Percentiles rank a stretch among this genome's conserved stretches.
phyloP scores from a whole-genome alignment of 1,140 invertebrate species.

The Palaemon carinicauda region DNA sequence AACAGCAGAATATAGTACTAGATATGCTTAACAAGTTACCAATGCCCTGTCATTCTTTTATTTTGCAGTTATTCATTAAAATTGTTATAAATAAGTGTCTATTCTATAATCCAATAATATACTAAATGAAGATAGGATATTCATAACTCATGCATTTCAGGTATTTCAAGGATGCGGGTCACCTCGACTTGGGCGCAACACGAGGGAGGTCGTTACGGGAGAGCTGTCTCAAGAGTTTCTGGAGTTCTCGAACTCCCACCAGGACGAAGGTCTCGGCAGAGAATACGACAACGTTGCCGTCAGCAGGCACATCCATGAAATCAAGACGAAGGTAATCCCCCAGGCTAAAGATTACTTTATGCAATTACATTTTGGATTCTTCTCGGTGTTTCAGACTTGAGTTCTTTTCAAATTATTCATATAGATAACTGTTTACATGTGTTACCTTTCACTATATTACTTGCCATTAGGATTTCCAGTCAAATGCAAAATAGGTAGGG shows the following conservation, averaged over 20 bases:
- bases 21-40: too few species aligned
- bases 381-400: background rate
- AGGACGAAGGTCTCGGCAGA: conserved; percentile 20
- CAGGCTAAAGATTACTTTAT: background rate
- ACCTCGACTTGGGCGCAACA: conserved; percentile 46
- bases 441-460: too few species aligned
- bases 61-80: too few species aligned
- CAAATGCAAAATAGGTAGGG: too few species aligned
- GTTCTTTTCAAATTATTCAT: background rate
- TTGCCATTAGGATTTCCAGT: too few species aligned
- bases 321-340: conserved; percentile 50
- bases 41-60: too few species aligned
- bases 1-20: too few species aligned
- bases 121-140: too few species aligned
- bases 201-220: conserved; percentile 31
- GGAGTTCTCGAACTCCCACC: conserved; percentile 41
- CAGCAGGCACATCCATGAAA: conserved; percentile 54
- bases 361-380: background rate
- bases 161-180: conserved; percentile 72
- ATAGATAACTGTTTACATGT: too few species aligned
- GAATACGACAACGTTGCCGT: conserved; percentile 32
- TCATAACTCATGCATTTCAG: too few species aligned
- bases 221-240: conserved; percentile 53
- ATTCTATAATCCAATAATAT: too few species aligned
- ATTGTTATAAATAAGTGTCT: too few species aligned